Evolutionary conservation across 2,888 invertebrate species (phyloP), one percentile per base, ranked within the genome.

Genomic region (Ectropis crepuscularia): DNA sequence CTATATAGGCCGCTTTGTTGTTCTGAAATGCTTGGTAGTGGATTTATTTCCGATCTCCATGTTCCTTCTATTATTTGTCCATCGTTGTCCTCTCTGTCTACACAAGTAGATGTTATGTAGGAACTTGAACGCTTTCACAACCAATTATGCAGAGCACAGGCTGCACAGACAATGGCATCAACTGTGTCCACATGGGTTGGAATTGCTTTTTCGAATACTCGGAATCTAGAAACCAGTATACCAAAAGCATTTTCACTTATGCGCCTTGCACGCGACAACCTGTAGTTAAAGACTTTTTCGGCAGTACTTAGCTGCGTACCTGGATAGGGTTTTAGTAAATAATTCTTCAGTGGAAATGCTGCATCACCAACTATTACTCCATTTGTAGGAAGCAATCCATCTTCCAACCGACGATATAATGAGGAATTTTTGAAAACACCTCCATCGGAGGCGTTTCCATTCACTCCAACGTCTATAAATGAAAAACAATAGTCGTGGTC

Each of bases 91-190:
- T 63, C 67, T 53, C 45, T 51, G 63, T 63, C 67, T 63, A 63
- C 61, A 64, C 61, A 63, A 61, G 60, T 61, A 61, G 58, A 10
- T 50, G 63, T 67, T 55, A 67, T 64, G 53, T 67, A 67, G 10
- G 43, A 16, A 9, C 8, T 53, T 49, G 67, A 49, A 55, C 8
- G 5, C 9, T 50, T 73, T 58, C 53, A 47, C 51, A 71, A 58
- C 67, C 68, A 71, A 60, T 71, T 71, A 61, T 71, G 68, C 38
- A 71, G 50, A 38, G 65, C 60, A 57, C 67, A 69, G 49, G 59
- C 11, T 41, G 68, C 65, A 53, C 50, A 57, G 45, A 69, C 57
- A 48, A 71, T 67, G 49, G 53, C 48, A 53, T 66, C 66, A 48
- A 57, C 57, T 37, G 49, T 57, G 8, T 57, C 10, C 37, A 43